Evolutionary conservation across 2,888 invertebrate genomes (phyloP).

Genomic region (Mongoloraphidia duomilia): DNA sequence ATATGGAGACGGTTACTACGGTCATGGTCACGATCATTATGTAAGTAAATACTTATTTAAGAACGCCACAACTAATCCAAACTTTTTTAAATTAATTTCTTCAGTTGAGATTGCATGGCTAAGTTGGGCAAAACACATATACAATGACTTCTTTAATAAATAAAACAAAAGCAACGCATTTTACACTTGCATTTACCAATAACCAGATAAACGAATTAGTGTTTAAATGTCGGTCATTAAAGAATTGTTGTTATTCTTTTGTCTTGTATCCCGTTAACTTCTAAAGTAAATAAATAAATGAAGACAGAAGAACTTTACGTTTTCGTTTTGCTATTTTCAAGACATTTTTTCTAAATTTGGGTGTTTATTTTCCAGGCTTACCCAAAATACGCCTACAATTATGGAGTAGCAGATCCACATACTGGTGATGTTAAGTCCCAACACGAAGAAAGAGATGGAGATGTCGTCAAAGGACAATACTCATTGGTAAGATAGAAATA

Average conservation of each 20-base stretch:
- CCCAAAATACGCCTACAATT: conserved; percentile 4
- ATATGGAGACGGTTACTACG: background rate
- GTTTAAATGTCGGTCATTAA: too few relatives aligned
- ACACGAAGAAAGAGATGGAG: conserved; percentile 4
- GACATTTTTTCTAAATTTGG: background rate
- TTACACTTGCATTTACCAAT: too few relatives aligned
- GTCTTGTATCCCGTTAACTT: too few relatives aligned
- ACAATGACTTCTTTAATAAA: too few relatives aligned
- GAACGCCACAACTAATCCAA: too few relatives aligned
- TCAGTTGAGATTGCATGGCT: too few relatives aligned
- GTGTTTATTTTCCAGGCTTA: background rate
- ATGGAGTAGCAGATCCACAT: conserved; percentile 4
- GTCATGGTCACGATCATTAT: conserved; percentile 1
- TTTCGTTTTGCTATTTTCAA: background rate
- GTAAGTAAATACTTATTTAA: background rate
- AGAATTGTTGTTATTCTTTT: too few relatives aligned
- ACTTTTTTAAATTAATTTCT: too few relatives aligned
- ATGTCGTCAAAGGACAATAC: conserved; percentile 6
- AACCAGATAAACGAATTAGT: too few relatives aligned
- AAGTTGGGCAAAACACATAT: too few relatives aligned
- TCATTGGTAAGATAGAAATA: background rate
- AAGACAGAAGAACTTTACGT: background rate
- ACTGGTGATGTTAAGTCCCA: conserved; percentile 7
- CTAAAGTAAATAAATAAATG: background rate
- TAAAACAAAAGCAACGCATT: too few relatives aligned